A percentile compares a stretch with the other conserved stretches of the same genome.
phyloP scores from a whole-genome alignment of 2,113 vertebrate species.

The Lucifuga dentata region DNA sequence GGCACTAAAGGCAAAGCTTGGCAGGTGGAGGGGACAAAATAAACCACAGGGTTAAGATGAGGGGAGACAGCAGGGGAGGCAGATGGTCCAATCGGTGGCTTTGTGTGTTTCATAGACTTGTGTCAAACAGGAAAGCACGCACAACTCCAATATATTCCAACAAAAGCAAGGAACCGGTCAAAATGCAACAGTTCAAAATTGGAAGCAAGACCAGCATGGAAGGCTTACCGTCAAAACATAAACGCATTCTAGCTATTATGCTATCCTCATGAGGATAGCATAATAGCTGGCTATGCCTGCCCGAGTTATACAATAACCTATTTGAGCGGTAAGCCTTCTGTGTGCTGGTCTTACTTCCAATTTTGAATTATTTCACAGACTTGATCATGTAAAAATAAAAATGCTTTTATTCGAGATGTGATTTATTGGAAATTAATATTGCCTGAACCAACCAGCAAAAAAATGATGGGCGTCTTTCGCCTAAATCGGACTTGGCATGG shows the following conservation, averaged over 20 bases:
- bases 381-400: slow-evolving; percentile 10
- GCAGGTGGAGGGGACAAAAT: slow-evolving; percentile 9
- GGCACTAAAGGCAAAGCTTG: slow-evolving; percentile 54
- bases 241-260: too few relatives aligned
- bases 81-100: slow-evolving; percentile 43
- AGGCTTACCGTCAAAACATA: too few relatives aligned
- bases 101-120: slow-evolving; percentile 30
- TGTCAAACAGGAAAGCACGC: too few relatives aligned
- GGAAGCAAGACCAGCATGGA: too few relatives aligned
- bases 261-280: too few relatives aligned
- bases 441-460: slow-evolving; percentile 4
- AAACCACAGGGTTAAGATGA: slow-evolving; percentile 32
- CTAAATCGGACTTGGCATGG: neutral
- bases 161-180: too few relatives aligned
- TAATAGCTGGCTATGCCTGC: too few relatives aligned
- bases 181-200: too few relatives aligned
- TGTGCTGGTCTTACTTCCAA: too few relatives aligned
- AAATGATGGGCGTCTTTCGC: slow-evolving; percentile 22
- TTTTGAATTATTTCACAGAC: slow-evolving; percentile 36
- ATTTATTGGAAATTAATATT: slow-evolving; percentile 12
- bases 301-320: too few relatives aligned
- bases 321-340: too few relatives aligned
- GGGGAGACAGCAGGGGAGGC: slow-evolving; percentile 44
- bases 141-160: too few relatives aligned
- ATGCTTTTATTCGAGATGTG: neutral